These are phyloP conservation scores for Brachynemurus nebulosus DNA, from an alignment of 2,888 invertebrate species.

Conservation along the genomic window DNA sequence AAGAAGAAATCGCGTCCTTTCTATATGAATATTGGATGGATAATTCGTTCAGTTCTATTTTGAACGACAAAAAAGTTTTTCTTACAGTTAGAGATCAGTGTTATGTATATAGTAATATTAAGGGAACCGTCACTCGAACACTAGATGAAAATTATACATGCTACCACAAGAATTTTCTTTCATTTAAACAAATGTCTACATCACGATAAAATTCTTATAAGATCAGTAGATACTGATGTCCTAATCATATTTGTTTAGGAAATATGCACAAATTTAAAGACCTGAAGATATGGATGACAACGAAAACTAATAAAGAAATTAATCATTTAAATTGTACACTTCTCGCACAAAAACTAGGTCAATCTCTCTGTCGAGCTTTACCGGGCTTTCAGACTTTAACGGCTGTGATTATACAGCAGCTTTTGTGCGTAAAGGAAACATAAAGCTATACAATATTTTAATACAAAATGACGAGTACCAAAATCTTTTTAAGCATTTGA, in stretches of 20 bases:
- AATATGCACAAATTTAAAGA: neutral
- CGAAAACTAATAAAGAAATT: slow-evolving; percentile 1
- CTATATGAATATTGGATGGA: neutral
- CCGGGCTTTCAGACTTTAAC: neutral
- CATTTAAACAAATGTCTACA: neutral
- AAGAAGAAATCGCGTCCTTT: neutral
- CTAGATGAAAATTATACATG: slow-evolving; percentile 1
- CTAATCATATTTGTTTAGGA: neutral
- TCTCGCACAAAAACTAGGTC: neutral
- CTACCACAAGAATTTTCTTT: neutral
- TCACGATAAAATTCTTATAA: neutral
- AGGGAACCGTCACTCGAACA: neutral
- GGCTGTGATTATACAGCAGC: neutral
- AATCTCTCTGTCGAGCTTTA: neutral
- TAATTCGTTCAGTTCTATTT: neutral
- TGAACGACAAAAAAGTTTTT: slow-evolving; percentile 2
- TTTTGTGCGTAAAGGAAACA: slow-evolving; percentile 6
- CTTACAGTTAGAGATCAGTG: slow-evolving; percentile 1
- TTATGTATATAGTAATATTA: neutral
- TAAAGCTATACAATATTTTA: slow-evolving; percentile 1
- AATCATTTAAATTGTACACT: neutral
- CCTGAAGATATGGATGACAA: neutral
- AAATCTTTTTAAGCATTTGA: neutral
- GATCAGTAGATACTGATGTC: slow-evolving; percentile 1
- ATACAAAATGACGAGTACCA: slow-evolving; percentile 1